These are phyloP conservation scores for Rhinolophus ferrumequinum DNA, from an alignment of 2,113 vertebrate species.

Conservation along the genomic window DNA sequence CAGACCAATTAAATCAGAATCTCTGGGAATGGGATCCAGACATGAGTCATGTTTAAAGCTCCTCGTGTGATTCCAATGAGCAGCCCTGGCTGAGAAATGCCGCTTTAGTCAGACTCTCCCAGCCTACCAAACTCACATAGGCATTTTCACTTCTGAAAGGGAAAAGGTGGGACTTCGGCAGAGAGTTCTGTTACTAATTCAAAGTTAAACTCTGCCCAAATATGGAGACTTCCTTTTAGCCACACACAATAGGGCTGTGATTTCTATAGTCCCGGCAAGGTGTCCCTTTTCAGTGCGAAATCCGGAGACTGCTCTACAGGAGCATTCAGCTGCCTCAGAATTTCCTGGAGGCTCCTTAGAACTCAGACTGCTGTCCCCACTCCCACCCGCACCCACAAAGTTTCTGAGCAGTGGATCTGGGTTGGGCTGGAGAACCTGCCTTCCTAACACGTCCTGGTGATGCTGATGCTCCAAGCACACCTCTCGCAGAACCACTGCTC, in stretches of 20 bases:
- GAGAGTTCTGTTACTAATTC: background rate
- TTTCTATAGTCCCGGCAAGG: background rate
- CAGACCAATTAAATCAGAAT: background rate
- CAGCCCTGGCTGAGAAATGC: background rate
- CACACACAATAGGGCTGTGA: background rate
- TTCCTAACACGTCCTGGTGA: background rate
- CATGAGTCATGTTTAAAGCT: background rate
- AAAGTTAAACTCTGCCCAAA: background rate
- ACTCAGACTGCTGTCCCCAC: background rate
- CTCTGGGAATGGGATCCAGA: background rate
- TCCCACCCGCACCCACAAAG: too few species aligned
- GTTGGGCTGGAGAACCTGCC: rapidly evolving
- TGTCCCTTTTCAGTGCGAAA: background rate
- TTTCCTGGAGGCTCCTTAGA: background rate
- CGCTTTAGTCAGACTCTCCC: background rate
- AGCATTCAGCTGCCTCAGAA: background rate
- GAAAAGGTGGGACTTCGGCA: background rate
- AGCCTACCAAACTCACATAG: rapidly evolving
- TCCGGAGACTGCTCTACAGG: too few species aligned
- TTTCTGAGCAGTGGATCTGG: background rate
- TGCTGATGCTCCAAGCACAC: rapidly evolving
- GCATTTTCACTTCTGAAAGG: background rate
- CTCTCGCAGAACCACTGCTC: background rate
- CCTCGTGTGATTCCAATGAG: rapidly evolving
- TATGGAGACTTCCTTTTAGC: background rate